phyloP scores from a whole-genome alignment of 92 coral and sea anemone species.

The Porites evermanni region DNA sequence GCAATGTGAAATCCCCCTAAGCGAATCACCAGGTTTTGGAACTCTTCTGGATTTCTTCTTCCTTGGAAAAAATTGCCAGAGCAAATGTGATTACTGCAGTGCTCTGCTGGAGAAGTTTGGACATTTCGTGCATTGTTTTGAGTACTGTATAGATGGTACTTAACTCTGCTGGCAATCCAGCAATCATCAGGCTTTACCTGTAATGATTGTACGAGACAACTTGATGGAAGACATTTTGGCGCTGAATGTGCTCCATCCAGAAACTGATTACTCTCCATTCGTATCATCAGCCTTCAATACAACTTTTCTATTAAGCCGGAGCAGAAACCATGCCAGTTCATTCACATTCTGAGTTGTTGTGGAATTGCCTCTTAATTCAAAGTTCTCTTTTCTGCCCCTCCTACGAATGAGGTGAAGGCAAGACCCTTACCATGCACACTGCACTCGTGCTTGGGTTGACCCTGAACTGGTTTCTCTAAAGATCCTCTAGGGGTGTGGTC shows the following conservation, averaged over 20 bases:
- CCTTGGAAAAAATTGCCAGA: too few species aligned
- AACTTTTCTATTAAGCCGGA: conserved; percentile 30
- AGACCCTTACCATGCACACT: conserved; percentile 62
- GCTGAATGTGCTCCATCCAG: conserved; percentile 71
- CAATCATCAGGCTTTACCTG: conserved; percentile 76
- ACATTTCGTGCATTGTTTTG: conserved; percentile 18
- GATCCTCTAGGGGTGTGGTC: conserved; percentile 30
- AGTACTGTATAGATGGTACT: conserved; percentile 66
- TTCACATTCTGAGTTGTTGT: conserved; percentile 1
- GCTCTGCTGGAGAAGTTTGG: neutral
- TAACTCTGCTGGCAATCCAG: conserved; percentile 61
- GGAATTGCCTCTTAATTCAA: neutral
- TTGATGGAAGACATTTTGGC: conserved; percentile 27
- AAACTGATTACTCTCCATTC: conserved; percentile 37
- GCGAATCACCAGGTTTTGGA: neutral
- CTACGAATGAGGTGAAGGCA: conserved; percentile 28
- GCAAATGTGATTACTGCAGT: conserved; percentile 26
- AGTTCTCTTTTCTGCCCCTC: conserved; percentile 18
- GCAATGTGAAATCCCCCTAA: neutral
- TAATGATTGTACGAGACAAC: conserved; percentile 40
- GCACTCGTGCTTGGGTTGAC: conserved; percentile 24
- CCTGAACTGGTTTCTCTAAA: conserved; percentile 12
- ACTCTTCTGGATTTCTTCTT: neutral
- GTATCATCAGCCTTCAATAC: conserved; percentile 15
- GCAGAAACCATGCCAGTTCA: conserved; percentile 53